Evolutionary conservation across 2,797 vertebrate species (phyloP).

Genomic region (Scleropages formosus): DNA sequence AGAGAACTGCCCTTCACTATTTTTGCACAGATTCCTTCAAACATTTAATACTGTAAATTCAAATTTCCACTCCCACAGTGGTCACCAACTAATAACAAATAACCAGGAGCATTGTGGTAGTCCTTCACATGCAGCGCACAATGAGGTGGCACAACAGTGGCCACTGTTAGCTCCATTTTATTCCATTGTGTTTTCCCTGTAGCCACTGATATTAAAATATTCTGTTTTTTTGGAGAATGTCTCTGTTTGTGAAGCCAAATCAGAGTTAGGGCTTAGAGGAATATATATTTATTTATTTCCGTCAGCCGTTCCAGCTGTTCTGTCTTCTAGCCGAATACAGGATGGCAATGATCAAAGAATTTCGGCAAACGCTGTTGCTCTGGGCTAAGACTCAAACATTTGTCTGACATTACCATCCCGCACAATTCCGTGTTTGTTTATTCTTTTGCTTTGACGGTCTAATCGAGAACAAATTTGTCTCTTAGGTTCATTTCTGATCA

Average conservation of each 20-base stretch:
- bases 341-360: slow-evolving; percentile 38
- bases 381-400: slow-evolving; percentile 37
- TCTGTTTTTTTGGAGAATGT: too few relatives aligned
- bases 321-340: slow-evolving; percentile 19
- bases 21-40: too few relatives aligned
- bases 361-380: neutral
- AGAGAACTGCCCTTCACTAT: too few relatives aligned
- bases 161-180: too few relatives aligned
- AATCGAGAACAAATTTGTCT: slow-evolving; percentile 51
- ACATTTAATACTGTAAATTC: too few relatives aligned
- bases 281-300: slow-evolving; percentile 6
- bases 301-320: slow-evolving; percentile 16
- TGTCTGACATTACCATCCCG: slow-evolving; percentile 45
- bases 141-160: too few relatives aligned
- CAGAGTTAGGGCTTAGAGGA: neutral
- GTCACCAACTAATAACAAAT: too few relatives aligned
- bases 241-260: neutral
- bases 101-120: too few relatives aligned
- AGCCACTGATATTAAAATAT: too few relatives aligned
- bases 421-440: slow-evolving; percentile 34
- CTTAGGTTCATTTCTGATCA: slow-evolving; percentile 48
- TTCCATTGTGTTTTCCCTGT: too few relatives aligned
- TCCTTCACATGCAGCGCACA: too few relatives aligned
- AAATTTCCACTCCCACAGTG: too few relatives aligned
- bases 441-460: slow-evolving; percentile 44